phyloP scores from a whole-genome alignment of 2,113 vertebrate genomes.

The Ranitomeya imitator region DNA sequence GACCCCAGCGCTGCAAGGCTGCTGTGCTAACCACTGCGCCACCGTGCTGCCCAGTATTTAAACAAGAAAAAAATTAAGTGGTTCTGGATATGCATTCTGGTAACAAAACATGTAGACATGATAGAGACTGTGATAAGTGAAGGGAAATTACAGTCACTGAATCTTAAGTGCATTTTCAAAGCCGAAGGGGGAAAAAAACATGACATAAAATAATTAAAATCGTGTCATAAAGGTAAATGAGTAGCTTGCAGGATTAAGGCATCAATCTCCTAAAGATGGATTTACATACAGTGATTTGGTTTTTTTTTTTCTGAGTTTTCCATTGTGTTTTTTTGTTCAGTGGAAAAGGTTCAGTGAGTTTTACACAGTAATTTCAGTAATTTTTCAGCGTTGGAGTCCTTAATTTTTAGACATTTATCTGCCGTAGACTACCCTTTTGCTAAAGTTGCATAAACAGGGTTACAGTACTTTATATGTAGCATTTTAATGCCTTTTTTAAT shows the following conservation, averaged over 20 bases:
- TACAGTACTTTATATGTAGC: too few species aligned
- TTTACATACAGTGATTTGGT: neutral
- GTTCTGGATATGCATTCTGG: slow-evolving; percentile 21
- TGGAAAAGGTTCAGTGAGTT: neutral
- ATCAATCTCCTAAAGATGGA: neutral
- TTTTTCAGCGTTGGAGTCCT: too few species aligned
- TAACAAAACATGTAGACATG: slow-evolving; percentile 39
- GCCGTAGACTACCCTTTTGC: too few species aligned
- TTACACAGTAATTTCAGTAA: neutral
- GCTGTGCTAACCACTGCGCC: too few species aligned
- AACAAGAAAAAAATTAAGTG: slow-evolving; percentile 39
- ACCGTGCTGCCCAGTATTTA: too few species aligned
- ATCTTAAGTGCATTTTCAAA: neutral
- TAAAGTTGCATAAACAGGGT: too few species aligned
- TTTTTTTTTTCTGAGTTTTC: neutral
- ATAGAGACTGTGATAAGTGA: slow-evolving; percentile 29
- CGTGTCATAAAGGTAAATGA: neutral
- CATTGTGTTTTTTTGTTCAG: neutral
- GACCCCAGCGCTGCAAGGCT: too few species aligned
- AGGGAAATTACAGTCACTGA: neutral
- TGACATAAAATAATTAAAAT: neutral
- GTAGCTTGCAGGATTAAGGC: neutral
- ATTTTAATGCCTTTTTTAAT: too few species aligned
- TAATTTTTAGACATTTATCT: too few species aligned
- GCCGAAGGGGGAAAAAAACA: neutral